phyloP scores from a whole-genome alignment of 2,888 invertebrate genomes.

The Sarcophaga variegata region DNA sequence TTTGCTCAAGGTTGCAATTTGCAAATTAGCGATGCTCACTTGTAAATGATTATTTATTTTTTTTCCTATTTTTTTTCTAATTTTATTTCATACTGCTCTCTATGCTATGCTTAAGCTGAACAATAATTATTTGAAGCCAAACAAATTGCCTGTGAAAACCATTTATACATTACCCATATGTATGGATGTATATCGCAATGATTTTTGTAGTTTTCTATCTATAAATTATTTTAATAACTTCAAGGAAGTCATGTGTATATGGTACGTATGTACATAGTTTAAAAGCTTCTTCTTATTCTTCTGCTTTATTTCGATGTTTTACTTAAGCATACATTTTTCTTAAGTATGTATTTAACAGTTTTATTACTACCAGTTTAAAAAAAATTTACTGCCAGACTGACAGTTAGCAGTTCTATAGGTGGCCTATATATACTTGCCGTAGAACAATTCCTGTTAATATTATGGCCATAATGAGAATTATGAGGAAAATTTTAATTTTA shows the following conservation, averaged over 20 bases:
- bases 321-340: neutral
- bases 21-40: conserved; percentile 69
- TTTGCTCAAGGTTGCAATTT: conserved; percentile 69
- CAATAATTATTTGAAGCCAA: conserved; percentile 30
- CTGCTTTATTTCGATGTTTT: no score
- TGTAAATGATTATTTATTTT: conserved; percentile 51
- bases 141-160: conserved; percentile 9
- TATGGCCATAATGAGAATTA: conserved; percentile 62
- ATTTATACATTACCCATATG: neutral
- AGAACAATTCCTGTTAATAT: conserved; percentile 55
- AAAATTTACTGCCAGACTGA: neutral
- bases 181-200: neutral
- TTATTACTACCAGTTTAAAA: neutral
- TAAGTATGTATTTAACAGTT: conserved; percentile 5
- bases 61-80: neutral
- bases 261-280: no score
- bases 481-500: conserved; percentile 39
- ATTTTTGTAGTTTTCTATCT: neutral
- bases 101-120: conserved; percentile 2
- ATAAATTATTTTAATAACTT: conserved; percentile 60
- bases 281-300: neutral
- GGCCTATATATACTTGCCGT: neutral
- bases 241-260: conserved; percentile 66
- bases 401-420: neutral
- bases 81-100: conserved; percentile 4